phyloP scores from a whole-genome alignment of 2,888 invertebrate species.

The Tubulanus polymorphus region DNA sequence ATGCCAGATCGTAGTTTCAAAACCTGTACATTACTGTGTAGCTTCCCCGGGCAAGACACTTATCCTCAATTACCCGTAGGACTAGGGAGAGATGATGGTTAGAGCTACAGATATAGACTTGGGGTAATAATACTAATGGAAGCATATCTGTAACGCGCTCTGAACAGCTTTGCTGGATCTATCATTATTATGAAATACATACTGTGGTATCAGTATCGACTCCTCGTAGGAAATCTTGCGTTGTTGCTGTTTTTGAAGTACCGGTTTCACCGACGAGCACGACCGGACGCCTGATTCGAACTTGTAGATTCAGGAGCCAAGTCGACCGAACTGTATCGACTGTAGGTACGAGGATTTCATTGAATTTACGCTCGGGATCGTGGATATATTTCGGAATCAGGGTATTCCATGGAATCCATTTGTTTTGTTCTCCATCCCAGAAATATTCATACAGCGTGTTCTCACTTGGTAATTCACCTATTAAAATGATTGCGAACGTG shows the following conservation, averaged over 20 bases:
- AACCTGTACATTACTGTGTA: no score
- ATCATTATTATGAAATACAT: no score
- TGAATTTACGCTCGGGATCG: conserved; percentile 66
- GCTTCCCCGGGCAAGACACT: no score
- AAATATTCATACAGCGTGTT: conserved; percentile 75
- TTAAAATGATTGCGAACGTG: conserved; percentile 5
- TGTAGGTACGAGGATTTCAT: conserved; percentile 84
- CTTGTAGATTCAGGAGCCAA: conserved; percentile 68
- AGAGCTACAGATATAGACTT: no score
- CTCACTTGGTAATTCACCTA: conserved; percentile 68
- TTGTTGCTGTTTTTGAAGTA: conserved; percentile 87
- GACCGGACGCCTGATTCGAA: conserved; percentile 72
- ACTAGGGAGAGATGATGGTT: no score
- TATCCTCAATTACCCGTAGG: no score
- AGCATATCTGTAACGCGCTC: no score
- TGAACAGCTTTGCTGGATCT: no score
- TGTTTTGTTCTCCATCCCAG: conserved; percentile 63
- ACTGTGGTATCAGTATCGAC: conserved; percentile 62
- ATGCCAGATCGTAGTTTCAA: no score
- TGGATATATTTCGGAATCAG: conserved; percentile 74
- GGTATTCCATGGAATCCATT: conserved; percentile 84
- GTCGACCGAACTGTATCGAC: conserved; percentile 78
- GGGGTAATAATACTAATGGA: no score
- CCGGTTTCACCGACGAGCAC: conserved; percentile 86
- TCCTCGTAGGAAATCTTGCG: conserved; percentile 73